Base-by-base conservation (phyloP, 2,113 vertebrate species). In the Lagenorhynchus albirostris region DNA sequence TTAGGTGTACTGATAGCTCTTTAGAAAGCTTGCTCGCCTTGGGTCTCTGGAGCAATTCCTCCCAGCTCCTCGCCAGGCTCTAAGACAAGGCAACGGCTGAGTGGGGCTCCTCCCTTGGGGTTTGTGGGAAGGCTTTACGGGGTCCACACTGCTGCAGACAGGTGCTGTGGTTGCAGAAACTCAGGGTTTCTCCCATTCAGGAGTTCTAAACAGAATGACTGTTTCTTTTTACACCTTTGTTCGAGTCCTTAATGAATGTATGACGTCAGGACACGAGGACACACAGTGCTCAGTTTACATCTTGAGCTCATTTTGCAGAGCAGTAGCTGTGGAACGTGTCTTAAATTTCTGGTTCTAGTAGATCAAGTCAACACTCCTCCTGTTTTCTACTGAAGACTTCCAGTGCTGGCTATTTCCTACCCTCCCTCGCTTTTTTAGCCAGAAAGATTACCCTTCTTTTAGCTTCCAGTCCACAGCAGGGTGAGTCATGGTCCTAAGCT, bases 281-380 rank as follows among this genome's bases (percentile, higher is more conserved):
- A 60, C 1, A 17, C 0, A 36, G 41, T 9, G 17, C 20, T 29
- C 14, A 8, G 53, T 25, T 38, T 2, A 63, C 67, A 25, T 33
- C 33, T 2, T 50, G 2, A 26, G 33, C 50, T 50, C 38, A 29
- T n/a, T 12, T 15, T 38, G 5, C 20, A 60, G 33, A 20, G 10
- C n/a, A 44, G 63, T 15, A 8, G 77, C 47, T 50, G 2, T 21
- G 20, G 44, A 79, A 14, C 18, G 18, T 26, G 74, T 36, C 60
- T 68, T 18, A 0, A 29, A 1, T 58, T 67, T 50, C 41, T 47
- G 74, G 20, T 25, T 76, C 81, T 23, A 47, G 29, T 8, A 31
- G 26, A 25, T 18, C 2, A 11, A 1, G 10, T 41, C 33, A 5
- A 10, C 2, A 1, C 15, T n/a, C 33, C 12, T 33, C 26, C 0